Evolutionary conservation across 2,797 vertebrate species (phyloP).

Genomic region (Chromobotia macracanthus): DNA sequence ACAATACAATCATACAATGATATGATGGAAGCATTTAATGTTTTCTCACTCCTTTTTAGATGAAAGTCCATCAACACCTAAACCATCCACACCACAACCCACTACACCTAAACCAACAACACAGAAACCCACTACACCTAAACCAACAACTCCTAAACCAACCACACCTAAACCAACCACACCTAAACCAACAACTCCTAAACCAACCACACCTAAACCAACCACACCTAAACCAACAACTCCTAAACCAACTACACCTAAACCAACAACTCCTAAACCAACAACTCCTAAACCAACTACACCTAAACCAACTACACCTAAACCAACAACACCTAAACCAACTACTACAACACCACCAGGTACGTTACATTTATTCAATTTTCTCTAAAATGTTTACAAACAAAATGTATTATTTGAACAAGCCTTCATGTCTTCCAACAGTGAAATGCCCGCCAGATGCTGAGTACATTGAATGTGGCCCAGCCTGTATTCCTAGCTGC

Average conservation of each 20-base stretch:
- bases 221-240: constrained; percentile 16
- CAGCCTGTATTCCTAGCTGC: constrained; percentile 77
- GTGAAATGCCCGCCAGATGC: constrained; percentile 73
- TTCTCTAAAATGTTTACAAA: no score
- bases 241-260: constrained; percentile 30
- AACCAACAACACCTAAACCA: constrained; percentile 15
- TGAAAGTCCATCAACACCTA: constrained; percentile 45
- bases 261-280: constrained; percentile 41
- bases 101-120: constrained; percentile 21
- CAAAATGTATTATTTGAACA: background rate
- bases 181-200: no score
- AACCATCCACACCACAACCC: constrained; percentile 22
- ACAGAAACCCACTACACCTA: constrained; percentile 42
- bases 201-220: constrained; percentile 10
- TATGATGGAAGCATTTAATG: background rate
- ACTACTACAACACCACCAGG: constrained; percentile 52
- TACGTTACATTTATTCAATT: constrained; percentile 11
- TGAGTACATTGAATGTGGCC: constrained; percentile 77
- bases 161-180: background rate
- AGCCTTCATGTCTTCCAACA: constrained; percentile 44
- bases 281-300: constrained; percentile 28
- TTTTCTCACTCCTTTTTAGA: constrained; percentile 35
- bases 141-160: constrained; percentile 10
- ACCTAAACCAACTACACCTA: constrained; percentile 29
- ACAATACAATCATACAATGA: background rate